Conservation (phyloP, 2,113 vertebrate genomes). For the Nettapus auritus region DNA sequence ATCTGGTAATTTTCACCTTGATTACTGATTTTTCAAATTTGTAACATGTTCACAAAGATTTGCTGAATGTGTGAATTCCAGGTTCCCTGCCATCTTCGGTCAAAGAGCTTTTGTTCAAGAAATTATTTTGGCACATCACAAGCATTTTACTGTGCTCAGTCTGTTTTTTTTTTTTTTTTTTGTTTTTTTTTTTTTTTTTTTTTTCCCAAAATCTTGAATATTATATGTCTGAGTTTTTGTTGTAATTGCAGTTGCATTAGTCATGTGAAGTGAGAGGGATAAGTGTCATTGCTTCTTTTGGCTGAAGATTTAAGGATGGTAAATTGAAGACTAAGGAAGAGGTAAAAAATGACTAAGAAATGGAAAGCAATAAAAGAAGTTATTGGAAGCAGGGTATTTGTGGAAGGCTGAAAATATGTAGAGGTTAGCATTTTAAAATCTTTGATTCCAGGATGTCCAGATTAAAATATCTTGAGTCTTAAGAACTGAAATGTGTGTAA, state of each 20-base stretch:
- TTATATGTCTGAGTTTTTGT: background rate
- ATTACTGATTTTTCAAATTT: background rate
- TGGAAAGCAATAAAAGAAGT: background rate
- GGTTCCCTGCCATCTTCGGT: background rate
- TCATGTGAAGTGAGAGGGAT: background rate
- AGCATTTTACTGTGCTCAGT: background rate
- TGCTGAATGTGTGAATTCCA: background rate
- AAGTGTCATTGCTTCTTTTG: background rate
- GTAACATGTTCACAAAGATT: background rate
- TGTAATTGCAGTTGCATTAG: background rate
- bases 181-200: background rate
- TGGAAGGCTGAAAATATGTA: background rate
- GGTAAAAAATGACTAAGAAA: background rate
- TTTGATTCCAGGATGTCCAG: background rate
- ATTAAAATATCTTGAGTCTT: background rate
- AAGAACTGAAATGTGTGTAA: background rate
- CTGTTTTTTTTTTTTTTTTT: background rate
- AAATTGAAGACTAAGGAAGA: background rate
- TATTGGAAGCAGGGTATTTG: background rate
- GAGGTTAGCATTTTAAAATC: background rate
- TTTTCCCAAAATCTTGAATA: background rate
- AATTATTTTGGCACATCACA: constrained; percentile 7
- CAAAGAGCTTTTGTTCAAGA: background rate
- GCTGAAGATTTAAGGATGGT: background rate
- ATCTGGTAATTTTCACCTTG: background rate